Conservation (phyloP, 2,888 invertebrate species). For the Oscheius onirici region DNA sequence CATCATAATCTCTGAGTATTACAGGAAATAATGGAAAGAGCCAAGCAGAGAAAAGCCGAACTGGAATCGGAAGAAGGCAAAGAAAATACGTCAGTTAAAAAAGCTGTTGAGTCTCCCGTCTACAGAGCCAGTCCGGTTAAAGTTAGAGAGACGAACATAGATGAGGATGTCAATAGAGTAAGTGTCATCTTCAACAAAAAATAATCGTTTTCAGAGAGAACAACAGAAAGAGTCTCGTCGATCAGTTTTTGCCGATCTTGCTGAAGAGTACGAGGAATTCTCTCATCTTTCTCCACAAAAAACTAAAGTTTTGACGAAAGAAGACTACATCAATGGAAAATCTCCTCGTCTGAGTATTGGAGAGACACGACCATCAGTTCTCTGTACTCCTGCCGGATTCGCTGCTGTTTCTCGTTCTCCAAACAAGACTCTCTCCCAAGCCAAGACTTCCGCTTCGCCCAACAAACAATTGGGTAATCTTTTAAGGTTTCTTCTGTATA, state of each 20-base stretch:
- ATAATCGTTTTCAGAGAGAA: no score
- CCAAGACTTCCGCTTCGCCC: neutral
- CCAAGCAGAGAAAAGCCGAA: no score
- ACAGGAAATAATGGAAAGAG: no score
- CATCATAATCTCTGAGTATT: no score
- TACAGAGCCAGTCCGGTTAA: no score
- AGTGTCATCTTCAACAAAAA: no score
- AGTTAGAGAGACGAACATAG: no score
- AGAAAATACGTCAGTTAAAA: no score
- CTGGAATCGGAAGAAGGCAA: no score
- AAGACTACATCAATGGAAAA: conserved; percentile 52
- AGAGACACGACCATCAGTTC: conserved; percentile 50
- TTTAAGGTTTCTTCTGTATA: neutral
- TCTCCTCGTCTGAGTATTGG: conserved; percentile 53
- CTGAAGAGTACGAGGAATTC: conserved; percentile 30
- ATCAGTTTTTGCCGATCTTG: conserved; percentile 27
- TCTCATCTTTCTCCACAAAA: conserved; percentile 23
- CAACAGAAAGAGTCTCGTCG: neutral
- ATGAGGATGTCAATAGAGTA: no score
- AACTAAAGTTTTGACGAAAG: conserved; percentile 42
- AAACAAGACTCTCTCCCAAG: neutral
- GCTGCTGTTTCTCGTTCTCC: conserved; percentile 15
- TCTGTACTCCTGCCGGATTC: conserved; percentile 44
- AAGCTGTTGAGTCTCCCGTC: no score
- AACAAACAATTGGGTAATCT: neutral